These are phyloP conservation scores for Callipepla californica DNA, from an alignment of 2,113 vertebrate species.

Conservation along the genomic window DNA sequence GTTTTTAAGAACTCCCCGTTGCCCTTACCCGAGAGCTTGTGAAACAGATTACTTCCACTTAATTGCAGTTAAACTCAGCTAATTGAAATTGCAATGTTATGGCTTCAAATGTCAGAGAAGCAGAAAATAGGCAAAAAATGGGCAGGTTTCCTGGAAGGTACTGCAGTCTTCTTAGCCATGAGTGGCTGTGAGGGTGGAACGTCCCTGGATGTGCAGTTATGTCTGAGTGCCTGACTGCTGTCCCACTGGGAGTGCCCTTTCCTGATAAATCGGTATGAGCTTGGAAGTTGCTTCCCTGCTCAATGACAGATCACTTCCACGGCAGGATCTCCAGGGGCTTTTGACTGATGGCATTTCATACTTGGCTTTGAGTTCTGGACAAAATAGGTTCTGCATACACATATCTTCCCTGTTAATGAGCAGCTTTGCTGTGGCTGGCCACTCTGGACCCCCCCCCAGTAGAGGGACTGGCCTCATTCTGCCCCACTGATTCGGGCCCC, in stretches of 20 bases:
- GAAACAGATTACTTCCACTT: not conserved
- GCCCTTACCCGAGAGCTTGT: not conserved
- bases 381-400: not conserved
- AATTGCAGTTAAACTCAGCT: not conserved
- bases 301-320: not conserved
- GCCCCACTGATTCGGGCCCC: rapidly evolving
- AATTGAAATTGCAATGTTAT: not conserved
- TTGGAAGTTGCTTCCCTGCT: not conserved
- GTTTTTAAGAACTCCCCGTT: not conserved
- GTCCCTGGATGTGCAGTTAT: not conserved
- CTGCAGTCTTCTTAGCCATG: not conserved
- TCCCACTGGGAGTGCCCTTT: not conserved
- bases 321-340: not conserved
- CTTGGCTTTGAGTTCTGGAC: not conserved
- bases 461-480: not conserved
- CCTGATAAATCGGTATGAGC: not conserved
- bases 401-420: not conserved
- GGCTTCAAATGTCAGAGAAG: not conserved
- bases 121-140: not conserved
- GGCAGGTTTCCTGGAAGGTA: not conserved
- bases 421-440: not conserved
- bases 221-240: not conserved
- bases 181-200: not conserved
- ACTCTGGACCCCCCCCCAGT: rapidly evolving
- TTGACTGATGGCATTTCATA: not conserved